Evolutionary conservation across 2,113 vertebrate genomes (phyloP).

Genomic region (Neopipo cinnamomea): DNA sequence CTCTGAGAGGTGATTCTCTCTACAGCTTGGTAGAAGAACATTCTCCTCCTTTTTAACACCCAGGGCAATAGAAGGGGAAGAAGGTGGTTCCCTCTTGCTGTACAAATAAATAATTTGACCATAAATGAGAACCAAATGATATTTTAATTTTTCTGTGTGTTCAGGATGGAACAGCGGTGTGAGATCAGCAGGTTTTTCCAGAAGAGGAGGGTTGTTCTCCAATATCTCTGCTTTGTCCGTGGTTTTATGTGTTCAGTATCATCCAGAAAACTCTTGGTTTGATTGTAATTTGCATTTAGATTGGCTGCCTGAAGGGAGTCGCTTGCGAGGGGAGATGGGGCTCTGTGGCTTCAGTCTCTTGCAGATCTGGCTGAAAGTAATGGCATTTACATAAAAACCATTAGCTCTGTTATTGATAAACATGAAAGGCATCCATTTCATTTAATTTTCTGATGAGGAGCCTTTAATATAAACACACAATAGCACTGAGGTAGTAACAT

Average conservation of each 20-base stretch:
- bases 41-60: background rate
- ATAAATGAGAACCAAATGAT: background rate
- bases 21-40: background rate
- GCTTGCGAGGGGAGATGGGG: background rate
- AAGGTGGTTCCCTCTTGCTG: background rate
- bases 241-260: background rate
- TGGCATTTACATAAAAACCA: slow-evolving; percentile 61
- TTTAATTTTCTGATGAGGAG: slow-evolving; percentile 43
- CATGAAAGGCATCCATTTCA: slow-evolving; percentile 31
- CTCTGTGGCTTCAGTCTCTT: background rate
- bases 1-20: background rate
- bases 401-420: slow-evolving; percentile 60
- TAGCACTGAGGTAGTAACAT: background rate
- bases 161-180: background rate
- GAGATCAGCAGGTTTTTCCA: background rate
- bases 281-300: slow-evolving; percentile 71
- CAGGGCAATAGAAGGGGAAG: background rate
- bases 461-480: background rate
- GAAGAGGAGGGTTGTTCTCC: background rate
- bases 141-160: background rate
- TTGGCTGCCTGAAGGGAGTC: slow-evolving; percentile 59
- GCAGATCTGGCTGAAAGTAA: background rate
- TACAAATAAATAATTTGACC: background rate
- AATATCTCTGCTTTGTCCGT: background rate
- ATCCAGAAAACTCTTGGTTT: background rate